phyloP scores from a whole-genome alignment of 1,140 invertebrate species.

The Sminthurides bifidus region DNA sequence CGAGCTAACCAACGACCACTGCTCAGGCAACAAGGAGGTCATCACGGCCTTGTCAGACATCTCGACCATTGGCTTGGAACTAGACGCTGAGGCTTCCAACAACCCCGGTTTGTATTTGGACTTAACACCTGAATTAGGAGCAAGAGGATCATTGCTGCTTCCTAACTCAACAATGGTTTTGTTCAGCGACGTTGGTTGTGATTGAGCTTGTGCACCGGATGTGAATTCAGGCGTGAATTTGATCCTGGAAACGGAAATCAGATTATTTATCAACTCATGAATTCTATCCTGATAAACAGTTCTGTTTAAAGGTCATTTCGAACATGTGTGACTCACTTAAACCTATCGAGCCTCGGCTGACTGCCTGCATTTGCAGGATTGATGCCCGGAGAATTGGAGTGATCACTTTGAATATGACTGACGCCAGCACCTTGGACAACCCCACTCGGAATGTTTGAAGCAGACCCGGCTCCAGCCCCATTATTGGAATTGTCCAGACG shows the following conservation, averaged over 20 bases:
- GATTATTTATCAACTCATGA: too few species aligned
- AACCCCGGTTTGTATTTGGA: constrained; percentile 19
- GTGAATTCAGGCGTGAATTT: constrained; percentile 23
- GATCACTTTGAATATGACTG: background rate
- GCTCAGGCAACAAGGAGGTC: constrained; percentile 28
- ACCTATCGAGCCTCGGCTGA: constrained; percentile 17
- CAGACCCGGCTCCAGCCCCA: background rate
- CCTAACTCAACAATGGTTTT: constrained; percentile 29
- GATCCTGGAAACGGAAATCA: constrained; percentile 19
- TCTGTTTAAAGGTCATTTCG: background rate
- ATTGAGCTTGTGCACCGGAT: background rate
- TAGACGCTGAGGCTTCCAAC: constrained; percentile 1
- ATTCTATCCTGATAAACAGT: background rate
- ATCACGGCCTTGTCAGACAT: constrained; percentile 31
- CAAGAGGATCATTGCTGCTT: constrained; percentile 24
- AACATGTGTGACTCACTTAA: constrained; percentile 2
- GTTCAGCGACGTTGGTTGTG: constrained; percentile 3
- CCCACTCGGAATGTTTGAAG: background rate
- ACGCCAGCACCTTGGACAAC: constrained; percentile 1
- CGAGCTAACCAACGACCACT: constrained; percentile 30
- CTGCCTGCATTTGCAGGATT: constrained; percentile 13
- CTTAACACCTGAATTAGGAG: constrained; percentile 4
- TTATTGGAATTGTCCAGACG: constrained; percentile 26
- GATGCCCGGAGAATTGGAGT: constrained; percentile 2
- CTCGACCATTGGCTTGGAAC: constrained; percentile 23